Evolutionary conservation across 2,888 invertebrate genomes (phyloP), one percentile per base, ranked within the genome.

Genomic region (Hermaeophaga mercurialis): DNA sequence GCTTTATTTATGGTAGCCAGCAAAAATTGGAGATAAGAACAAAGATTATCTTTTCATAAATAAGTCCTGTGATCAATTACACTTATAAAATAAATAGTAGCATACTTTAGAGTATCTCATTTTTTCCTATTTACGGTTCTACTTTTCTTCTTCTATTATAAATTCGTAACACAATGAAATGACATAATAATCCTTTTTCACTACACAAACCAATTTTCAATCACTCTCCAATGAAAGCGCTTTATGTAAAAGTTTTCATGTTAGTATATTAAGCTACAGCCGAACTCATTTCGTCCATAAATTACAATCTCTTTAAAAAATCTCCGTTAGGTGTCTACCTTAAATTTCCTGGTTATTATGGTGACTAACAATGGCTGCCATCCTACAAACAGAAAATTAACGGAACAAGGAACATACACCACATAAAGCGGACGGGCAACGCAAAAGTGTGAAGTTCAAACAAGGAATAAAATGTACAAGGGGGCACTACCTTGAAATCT

Each of bases 1-100:
- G 34, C 24, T 31, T 26, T 44, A 54, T 49, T 54, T 54, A 54
- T 54, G 15, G 22, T 47, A 33, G 26, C 26, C 11, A 43, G 11
- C 14, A 43, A 43, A 43, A 43, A 28, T 8, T 6, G 11, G 17
- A n/a, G 12, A 6, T n/a, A 15, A 24, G n/a, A 43, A 8, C 11
- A 19, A 26, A 15, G 44, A 44, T 44, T 44, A 17, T 44, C 31
- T 31, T 12, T n/a, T n/a, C n/a, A n/a, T n/a, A n/a, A n/a, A n/a
- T n/a, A n/a, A n/a, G n/a, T n/a, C n/a, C n/a, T n/a, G n/a, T n/a
- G n/a, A n/a, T n/a, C n/a, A n/a, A n/a, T n/a, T n/a, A n/a, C n/a
- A n/a, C n/a, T n/a, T n/a, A n/a, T n/a, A n/a, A n/a, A n/a, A n/a
- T n/a, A n/a, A n/a, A n/a, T n/a, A n/a, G n/a, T n/a, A n/a, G n/a